A percentile compares a stretch with the other conserved stretches of the same genome.
phyloP scores from a whole-genome alignment of 2,113 vertebrate genomes.

The Cynopterus brachyotis region DNA sequence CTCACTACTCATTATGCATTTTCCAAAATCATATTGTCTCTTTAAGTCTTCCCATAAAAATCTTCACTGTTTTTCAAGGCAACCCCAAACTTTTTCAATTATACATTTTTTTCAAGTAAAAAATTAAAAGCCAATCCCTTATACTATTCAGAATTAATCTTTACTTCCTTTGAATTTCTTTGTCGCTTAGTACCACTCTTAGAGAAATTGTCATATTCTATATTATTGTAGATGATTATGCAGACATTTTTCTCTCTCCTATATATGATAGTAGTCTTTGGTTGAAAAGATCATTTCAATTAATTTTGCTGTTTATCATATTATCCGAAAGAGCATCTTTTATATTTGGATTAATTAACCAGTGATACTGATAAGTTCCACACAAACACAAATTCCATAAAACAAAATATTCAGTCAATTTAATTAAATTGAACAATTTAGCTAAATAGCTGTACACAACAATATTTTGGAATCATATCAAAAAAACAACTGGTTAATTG shows the following conservation, averaged over 20 bases:
- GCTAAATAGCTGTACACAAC: background rate
- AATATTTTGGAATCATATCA: slow-evolving; percentile 38
- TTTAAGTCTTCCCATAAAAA: background rate
- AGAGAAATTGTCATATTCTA: background rate
- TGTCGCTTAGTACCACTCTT: background rate
- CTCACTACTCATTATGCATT: background rate
- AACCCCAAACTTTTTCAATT: background rate
- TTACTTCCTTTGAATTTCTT: background rate
- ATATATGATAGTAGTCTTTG: background rate
- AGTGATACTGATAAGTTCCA: slow-evolving; percentile 23
- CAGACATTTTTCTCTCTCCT: background rate
- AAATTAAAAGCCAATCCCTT: background rate
- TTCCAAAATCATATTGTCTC: background rate
- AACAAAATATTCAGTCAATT: slow-evolving; percentile 52
- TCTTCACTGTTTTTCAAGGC: background rate
- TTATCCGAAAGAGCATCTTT: slow-evolving; percentile 47
- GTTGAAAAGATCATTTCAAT: slow-evolving; percentile 13
- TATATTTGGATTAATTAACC: slow-evolving; percentile 18
- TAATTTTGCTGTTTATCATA: background rate
- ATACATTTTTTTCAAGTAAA: background rate
- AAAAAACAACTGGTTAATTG: background rate
- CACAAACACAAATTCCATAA: slow-evolving; percentile 38
- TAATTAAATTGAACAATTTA: slow-evolving; percentile 49
- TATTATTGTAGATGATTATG: background rate
- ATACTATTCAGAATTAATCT: background rate